These are phyloP conservation scores for Chauna torquata DNA, from an alignment of 2,113 vertebrate species.

Conservation along the genomic window DNA sequence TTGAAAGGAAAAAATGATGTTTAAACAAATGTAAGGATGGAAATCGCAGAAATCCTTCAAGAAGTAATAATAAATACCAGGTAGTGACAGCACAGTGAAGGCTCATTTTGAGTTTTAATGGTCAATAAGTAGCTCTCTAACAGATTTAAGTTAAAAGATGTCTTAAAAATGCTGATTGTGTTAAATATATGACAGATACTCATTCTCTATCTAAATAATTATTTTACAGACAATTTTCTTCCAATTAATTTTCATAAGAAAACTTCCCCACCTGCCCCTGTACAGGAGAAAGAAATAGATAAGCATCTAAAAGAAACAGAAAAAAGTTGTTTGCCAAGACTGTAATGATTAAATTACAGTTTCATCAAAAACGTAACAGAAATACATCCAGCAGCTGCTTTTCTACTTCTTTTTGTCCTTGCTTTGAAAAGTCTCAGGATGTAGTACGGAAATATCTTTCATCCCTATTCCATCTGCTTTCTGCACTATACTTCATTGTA, in stretches of 20 bases:
- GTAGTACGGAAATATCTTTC: neutral
- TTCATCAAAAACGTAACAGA: neutral
- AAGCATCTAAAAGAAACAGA: neutral
- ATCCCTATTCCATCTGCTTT: neutral
- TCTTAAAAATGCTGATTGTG: neutral
- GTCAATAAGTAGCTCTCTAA: neutral
- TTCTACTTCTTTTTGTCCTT: neutral
- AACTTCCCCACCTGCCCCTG: neutral
- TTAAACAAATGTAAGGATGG: neutral
- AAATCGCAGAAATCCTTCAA: neutral
- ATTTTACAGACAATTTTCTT: neutral
- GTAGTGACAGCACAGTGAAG: neutral
- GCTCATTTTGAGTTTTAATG: neutral
- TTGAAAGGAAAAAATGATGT: neutral
- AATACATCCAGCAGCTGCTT: neutral
- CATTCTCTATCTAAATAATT: neutral
- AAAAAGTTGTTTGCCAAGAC: neutral
- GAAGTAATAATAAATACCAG: neutral
- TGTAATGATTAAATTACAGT: neutral
- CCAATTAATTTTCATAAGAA: neutral
- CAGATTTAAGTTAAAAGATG: neutral
- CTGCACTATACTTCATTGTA: neutral
- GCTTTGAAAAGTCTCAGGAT: neutral
- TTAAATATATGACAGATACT: neutral
- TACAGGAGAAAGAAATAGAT: neutral